phyloP scores from a whole-genome alignment of 2,888 invertebrate genomes.

The Plebejus melissa region DNA sequence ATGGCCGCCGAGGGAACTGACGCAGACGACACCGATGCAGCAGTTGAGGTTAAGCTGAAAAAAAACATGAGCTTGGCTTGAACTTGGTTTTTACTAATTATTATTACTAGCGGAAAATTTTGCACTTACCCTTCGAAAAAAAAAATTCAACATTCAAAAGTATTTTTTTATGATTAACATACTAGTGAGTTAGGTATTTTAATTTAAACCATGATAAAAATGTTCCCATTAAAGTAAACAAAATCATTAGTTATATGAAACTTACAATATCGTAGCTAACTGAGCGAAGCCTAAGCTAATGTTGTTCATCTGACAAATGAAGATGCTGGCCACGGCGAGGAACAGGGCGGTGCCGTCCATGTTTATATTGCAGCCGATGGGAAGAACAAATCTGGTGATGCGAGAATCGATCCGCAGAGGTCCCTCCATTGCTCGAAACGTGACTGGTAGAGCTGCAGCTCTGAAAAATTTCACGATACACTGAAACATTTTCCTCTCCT shows the following conservation, averaged over 20 bases:
- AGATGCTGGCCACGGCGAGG: constrained; percentile 92
- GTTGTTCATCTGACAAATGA: constrained; percentile 93
- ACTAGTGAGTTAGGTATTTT: no score
- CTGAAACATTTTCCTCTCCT: not conserved
- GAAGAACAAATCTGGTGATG: constrained; percentile 92
- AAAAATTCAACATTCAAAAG: no score
- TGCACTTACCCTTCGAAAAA: no score
- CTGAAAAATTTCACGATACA: constrained; percentile 57
- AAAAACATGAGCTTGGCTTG: no score
- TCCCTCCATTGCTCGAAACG: constrained; percentile 91
- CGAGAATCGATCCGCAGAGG: constrained; percentile 88
- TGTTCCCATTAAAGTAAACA: not conserved
- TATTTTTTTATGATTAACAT: no score
- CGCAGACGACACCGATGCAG: constrained; percentile 92
- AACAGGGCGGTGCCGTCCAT: constrained; percentile 96
- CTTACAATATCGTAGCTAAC: constrained; percentile 92
- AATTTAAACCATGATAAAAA: no score
- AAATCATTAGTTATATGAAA: constrained; percentile 31
- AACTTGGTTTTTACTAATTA: no score
- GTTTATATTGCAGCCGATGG: constrained; percentile 95
- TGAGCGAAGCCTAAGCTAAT: constrained; percentile 89
- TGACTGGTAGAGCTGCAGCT: constrained; percentile 93
- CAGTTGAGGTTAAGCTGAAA: constrained; percentile 87
- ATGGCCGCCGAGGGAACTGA: constrained; percentile 92
- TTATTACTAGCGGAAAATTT: no score